Conservation (phyloP, 1,140 invertebrate genomes). For the Melanaphis sacchari region DNA sequence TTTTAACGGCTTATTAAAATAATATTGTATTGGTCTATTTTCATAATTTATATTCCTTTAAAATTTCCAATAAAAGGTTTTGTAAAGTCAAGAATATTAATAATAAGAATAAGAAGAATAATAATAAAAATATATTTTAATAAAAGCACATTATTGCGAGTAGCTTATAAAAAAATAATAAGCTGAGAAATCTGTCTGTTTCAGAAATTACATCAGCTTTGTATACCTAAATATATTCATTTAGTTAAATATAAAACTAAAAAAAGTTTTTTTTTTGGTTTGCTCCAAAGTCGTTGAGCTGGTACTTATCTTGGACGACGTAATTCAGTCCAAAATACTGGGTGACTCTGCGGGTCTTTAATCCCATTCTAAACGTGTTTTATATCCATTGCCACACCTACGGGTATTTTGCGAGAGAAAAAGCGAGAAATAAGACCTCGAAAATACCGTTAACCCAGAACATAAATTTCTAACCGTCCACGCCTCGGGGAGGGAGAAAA, state of each 20-base stretch:
- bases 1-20: not conserved
- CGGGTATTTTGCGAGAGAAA: constrained; percentile 6
- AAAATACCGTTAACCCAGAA: constrained; percentile 30
- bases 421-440: constrained; percentile 16
- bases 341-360: constrained; percentile 19
- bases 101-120: too few species aligned
- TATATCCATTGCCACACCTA: constrained; percentile 34
- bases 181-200: not conserved
- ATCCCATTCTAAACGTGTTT: constrained; percentile 38
- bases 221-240: not conserved
- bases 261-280: not conserved
- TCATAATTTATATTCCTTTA: not conserved
- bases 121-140: not conserved
- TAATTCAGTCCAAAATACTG: constrained; percentile 31
- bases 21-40: not conserved
- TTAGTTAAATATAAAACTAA: constrained; percentile 21
- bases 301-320: constrained; percentile 25
- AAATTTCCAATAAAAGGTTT: not conserved
- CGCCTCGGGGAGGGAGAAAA: not conserved
- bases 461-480: constrained; percentile 34
- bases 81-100: not conserved
- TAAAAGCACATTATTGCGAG: not conserved
- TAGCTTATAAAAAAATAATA: constrained; percentile 7
- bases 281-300: not conserved
- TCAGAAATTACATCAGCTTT: not conserved